Evolutionary conservation across 2,113 vertebrate genomes (phyloP), one percentile per base, ranked within the genome.

Genomic region (Zingel zingel): DNA sequence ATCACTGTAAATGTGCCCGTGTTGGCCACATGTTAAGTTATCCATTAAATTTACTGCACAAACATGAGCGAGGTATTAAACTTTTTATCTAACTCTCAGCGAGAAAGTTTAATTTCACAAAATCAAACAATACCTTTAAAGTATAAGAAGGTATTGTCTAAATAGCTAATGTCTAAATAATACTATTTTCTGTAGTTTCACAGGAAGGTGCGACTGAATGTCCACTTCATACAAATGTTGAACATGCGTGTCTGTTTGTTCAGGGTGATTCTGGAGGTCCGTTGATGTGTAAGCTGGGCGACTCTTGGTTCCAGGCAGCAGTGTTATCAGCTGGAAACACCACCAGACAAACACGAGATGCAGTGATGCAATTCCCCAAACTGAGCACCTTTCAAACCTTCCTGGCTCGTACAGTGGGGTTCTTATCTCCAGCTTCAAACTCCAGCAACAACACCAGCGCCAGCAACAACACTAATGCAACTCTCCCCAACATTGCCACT

Each of bases 201-300:
- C 10, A 2, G 1, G 39, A 43, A 43, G 39, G 2, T 43, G 39
- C 10, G 39, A 50, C 15, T 50, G 16, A 50, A 50, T 23, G 21
- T 56, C 53, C 4, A 6, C 53, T 56, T 56, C 19, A 63, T n/a
- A 43, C 36, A 43, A 25, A n/a, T 51, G 27, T 23, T 64, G 51
- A 5, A 19, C 15, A 1, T 63, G 18, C 33, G 30, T 2, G 21
- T 23, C n/a, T 57, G 53, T 48, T 23, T 64, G n/a, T 63, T 54
- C 77, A 94, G 93, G 86, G 70, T 0, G 81, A 92, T 18, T 54
- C 16, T 19, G 92, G 93, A 0, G 84, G 87, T 6, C 91, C 93
- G 0, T 1, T 94, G 36, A 92, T 94, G 88, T 94, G 91, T 56
- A 23, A 88, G 54, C 9, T 43, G 68, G 61, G 6, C 2, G 19